phyloP scores from a whole-genome alignment of 92 coral and sea anemone species.

The Meandrina meandrites region DNA sequence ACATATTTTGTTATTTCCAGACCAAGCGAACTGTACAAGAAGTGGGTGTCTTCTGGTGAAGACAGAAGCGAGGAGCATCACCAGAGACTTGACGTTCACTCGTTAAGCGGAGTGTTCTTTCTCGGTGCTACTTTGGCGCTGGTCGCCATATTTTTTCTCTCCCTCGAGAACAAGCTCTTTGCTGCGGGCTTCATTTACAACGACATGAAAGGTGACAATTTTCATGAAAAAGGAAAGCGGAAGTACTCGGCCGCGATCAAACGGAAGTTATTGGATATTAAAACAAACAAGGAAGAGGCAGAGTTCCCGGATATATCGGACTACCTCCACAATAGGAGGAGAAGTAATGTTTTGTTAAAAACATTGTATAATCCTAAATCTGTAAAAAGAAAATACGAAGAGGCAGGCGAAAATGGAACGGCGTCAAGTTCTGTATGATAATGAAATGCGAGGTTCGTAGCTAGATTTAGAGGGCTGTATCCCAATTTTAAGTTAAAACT shows the following conservation, averaged over 20 bases:
- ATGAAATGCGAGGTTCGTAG: too few relatives aligned
- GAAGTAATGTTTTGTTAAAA: constrained; percentile 50
- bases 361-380: constrained; percentile 72
- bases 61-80: constrained; percentile 68
- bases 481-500: not conserved
- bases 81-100: constrained; percentile 55
- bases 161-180: constrained; percentile 74
- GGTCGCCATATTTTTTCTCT: constrained; percentile 63
- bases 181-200: constrained; percentile 75
- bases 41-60: constrained; percentile 84
- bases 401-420: constrained; percentile 26
- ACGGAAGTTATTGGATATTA: constrained; percentile 57
- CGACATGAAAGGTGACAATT: constrained; percentile 47
- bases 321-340: constrained; percentile 62
- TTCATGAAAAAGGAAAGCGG: constrained; percentile 48
- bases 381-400: constrained; percentile 43
- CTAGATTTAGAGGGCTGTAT: not conserved
- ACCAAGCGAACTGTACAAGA: constrained; percentile 87
- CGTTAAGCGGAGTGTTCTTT: constrained; percentile 82
- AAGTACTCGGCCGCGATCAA: constrained; percentile 69
- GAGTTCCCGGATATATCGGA: constrained; percentile 81
- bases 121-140: constrained; percentile 74
- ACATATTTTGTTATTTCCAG: constrained; percentile 23
- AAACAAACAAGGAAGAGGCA: constrained; percentile 21
- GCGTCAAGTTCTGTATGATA: constrained; percentile 27